Percentiles rank a stretch among this genome's conserved stretches.
Conservation (phyloP, 2,113 vertebrate genomes). For the Cebus imitator region DNA sequence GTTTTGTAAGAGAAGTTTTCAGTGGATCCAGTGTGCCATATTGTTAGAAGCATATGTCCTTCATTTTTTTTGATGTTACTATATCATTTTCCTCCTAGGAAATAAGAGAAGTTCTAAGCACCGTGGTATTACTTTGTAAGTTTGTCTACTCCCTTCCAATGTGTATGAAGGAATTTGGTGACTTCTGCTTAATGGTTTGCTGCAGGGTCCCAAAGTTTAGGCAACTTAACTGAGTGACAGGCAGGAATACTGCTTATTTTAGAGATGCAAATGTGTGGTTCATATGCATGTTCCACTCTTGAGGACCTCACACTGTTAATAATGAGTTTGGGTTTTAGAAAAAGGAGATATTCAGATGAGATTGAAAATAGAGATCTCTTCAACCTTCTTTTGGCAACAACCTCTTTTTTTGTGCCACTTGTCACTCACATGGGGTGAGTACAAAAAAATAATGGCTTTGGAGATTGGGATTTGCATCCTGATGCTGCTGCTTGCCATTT, state of each 20-base stretch:
- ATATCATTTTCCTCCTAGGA: neutral
- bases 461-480: neutral
- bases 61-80: neutral
- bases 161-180: neutral
- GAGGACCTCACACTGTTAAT: neutral
- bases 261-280: neutral
- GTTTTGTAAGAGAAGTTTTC: neutral
- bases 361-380: neutral
- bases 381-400: neutral
- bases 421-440: neutral
- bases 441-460: neutral
- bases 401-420: neutral
- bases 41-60: neutral
- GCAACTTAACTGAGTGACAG: neutral
- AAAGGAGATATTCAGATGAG: neutral
- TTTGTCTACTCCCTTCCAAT: neutral
- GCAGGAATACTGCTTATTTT: neutral
- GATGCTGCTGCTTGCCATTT: neutral
- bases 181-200: neutral
- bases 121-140: neutral
- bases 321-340: neutral
- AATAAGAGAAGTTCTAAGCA: neutral
- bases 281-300: neutral
- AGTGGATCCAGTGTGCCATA: neutral
- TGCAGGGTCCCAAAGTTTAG: neutral